A percentile compares a stretch with the other conserved stretches of the same genome.
Evolutionary conservation across 2,888 invertebrate species (phyloP).

Genomic region (Cremastobaeus sp.): DNA sequence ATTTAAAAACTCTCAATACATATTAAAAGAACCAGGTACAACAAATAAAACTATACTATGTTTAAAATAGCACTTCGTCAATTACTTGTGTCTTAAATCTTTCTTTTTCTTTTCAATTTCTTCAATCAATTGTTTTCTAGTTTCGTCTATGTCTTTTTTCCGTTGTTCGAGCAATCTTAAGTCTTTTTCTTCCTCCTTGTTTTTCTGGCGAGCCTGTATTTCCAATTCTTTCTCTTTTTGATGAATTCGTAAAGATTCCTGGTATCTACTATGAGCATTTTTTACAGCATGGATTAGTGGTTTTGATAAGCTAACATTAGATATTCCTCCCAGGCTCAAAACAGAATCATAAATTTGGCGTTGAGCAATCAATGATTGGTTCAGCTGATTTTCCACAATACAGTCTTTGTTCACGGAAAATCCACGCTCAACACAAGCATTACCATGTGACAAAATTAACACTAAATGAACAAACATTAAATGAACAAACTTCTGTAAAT

Average conservation of each 20-base stretch:
- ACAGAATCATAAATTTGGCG: slow-evolving; percentile 28
- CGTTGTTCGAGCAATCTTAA: slow-evolving; percentile 3
- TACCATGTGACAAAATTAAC: slow-evolving; percentile 21
- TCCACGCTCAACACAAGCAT: slow-evolving; percentile 23
- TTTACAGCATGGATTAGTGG: slow-evolving; percentile 7
- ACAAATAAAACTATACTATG: too few species aligned
- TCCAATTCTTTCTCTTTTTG: slow-evolving; percentile 1
- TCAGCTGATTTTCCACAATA: slow-evolving; percentile 11
- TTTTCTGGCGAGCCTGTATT: background rate
- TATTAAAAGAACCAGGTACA: too few species aligned
- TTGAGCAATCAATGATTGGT: slow-evolving; percentile 4
- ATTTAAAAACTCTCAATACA: too few species aligned
- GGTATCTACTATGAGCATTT: slow-evolving; percentile 15
- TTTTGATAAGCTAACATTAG: background rate
- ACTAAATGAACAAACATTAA: background rate
- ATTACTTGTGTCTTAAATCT: background rate
- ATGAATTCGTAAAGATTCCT: slow-evolving; percentile 6
- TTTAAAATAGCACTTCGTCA: too few species aligned
- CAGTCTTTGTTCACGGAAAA: slow-evolving; percentile 23
- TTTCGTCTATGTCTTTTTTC: slow-evolving; percentile 4
- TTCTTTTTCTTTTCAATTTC: slow-evolving; percentile 9
- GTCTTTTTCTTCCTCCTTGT: slow-evolving; percentile 7
- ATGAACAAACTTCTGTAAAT: background rate
- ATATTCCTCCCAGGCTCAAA: background rate
- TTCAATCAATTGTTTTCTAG: background rate